Percentiles rank a stretch among this genome's conserved stretches.
These are phyloP conservation scores for Ctenosaura bakeri DNA, from an alignment of 2,797 vertebrate species.

Conservation along the genomic window DNA sequence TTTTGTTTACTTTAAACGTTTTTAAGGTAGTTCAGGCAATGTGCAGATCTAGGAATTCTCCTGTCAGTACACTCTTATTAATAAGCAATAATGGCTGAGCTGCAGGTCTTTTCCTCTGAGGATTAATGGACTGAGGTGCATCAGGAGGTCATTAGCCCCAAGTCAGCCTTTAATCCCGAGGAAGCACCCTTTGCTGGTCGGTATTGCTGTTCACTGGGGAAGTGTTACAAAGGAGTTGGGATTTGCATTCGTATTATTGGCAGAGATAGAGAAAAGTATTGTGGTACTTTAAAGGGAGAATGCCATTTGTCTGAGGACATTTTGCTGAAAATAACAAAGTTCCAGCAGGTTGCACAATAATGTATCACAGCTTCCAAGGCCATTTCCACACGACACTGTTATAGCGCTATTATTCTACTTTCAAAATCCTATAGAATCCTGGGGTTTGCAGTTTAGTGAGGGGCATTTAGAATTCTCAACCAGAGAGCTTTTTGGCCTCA, in stretches of 20 bases:
- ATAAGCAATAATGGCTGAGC: slow-evolving; percentile 38
- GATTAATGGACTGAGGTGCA: slow-evolving; percentile 53
- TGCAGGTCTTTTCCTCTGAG: slow-evolving; percentile 37
- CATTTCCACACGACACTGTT: too few relatives aligned
- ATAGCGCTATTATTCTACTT: too few relatives aligned
- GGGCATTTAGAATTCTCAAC: too few relatives aligned
- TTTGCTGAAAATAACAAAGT: slow-evolving; percentile 49
- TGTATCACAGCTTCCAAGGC: slow-evolving; percentile 9
- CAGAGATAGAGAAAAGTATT: background rate
- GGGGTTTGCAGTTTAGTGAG: too few relatives aligned
- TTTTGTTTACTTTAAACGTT: slow-evolving; percentile 37
- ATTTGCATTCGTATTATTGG: background rate
- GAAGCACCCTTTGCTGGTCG: slow-evolving; percentile 52
- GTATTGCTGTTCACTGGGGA: slow-evolving; percentile 47
- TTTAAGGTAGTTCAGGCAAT: background rate
- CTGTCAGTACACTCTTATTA: slow-evolving; percentile 34
- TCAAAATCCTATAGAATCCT: too few relatives aligned
- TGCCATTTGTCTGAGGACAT: slow-evolving; percentile 48
- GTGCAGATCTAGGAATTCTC: slow-evolving; percentile 27
- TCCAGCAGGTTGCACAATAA: slow-evolving; percentile 33
- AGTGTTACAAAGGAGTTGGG: slow-evolving; percentile 32
- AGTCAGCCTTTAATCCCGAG: slow-evolving; percentile 53
- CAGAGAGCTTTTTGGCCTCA: too few relatives aligned
- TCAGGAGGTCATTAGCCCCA: slow-evolving; percentile 55
- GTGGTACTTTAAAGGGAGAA: slow-evolving; percentile 37